Base-by-base conservation (phyloP, 1,140 invertebrate species). In the Gryon sp. region DNA sequence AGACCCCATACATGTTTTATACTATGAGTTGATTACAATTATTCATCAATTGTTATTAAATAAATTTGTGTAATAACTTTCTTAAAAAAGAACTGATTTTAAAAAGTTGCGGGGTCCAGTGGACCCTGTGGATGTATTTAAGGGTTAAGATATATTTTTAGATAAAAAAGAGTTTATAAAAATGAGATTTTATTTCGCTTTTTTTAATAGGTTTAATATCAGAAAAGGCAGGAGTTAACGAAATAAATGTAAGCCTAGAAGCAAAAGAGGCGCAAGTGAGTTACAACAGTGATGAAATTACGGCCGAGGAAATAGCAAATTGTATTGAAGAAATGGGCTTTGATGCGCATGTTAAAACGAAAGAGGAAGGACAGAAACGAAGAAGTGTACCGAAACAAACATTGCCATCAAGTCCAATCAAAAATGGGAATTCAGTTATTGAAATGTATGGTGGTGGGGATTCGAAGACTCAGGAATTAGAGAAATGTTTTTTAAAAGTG, bases 401-500 rank as follows among this genome's bases (percentile, higher is more conserved):
- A 4, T 40, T 55, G 16, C 30, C 4, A 66, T 32, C 30, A 30
- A 66, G 12, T 63, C 40, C 16, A 20, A 38, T 41, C 1, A 48
- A 69, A 18, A 80, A 81, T 20, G 53, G 43, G 9, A 38, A 48
- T 1, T 2, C 62, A 0, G 6, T 43, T 6, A 18, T 66, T 16
- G 24, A 50, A 22, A 70, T 78, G 55, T 84, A 82, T 1, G 79
- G 79, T 0, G 78, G 9, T 11, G 84, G 80, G 3, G 85, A 85
- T 46, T 24, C 76, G 1, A 81, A 79, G 14, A 20, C 28, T 6
- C 48, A 72, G 1, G 38, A 86, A 36, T 76, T 92, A 0, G 89
- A 91, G 7, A 95, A 93, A 85, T 98, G 93, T 83, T 93, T 91
- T 82, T 82, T 95, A 2, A 92, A 94, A 63, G 91, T 96, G 9